phyloP scores from a whole-genome alignment of 2,797 vertebrate genomes.

The Pseudocheirus occidentalis region DNA sequence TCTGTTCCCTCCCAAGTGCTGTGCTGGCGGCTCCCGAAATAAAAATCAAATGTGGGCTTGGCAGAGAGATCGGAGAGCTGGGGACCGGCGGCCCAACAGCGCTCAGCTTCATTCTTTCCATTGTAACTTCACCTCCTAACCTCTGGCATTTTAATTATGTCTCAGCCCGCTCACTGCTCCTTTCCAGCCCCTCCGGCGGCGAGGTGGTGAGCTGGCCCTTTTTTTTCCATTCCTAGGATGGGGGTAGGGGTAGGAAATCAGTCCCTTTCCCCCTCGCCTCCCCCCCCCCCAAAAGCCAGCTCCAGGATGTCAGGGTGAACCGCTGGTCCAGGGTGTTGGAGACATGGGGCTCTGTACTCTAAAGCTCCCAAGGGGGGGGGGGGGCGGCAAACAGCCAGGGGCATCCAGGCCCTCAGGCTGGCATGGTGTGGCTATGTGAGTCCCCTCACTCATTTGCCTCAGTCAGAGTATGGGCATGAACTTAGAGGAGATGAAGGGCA shows the following conservation, averaged over 20 bases:
- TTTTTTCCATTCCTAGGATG: slow-evolving; percentile 35
- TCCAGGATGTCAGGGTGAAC: neutral
- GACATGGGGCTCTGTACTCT: neutral
- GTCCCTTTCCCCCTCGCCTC: slow-evolving; percentile 40
- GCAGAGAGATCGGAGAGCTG: slow-evolving; percentile 61
- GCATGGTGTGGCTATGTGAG: neutral
- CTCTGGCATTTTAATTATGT: slow-evolving; percentile 81
- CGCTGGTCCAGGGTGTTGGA: neutral
- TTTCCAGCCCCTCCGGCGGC: slow-evolving; percentile 33
- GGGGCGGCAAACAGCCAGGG: neutral
- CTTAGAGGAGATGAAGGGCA: neutral
- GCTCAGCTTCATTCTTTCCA: slow-evolving; percentile 78
- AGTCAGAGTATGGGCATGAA: neutral
- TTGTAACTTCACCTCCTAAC: slow-evolving; percentile 81
- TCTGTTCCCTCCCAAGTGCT: slow-evolving; percentile 74
- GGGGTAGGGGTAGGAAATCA: neutral
- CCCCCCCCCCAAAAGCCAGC: neutral
- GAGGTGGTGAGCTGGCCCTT: slow-evolving; percentile 73
- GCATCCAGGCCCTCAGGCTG: neutral
- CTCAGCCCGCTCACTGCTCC: slow-evolving; percentile 62
- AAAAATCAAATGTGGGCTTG: slow-evolving; percentile 79
- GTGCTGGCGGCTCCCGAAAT: slow-evolving; percentile 79
- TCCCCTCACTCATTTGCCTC: slow-evolving; percentile 33
- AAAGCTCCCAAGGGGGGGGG: neutral
- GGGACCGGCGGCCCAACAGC: slow-evolving; percentile 15